Evolutionary conservation across 2,888 invertebrate species (phyloP), one percentile per base, ranked within the genome.

Genomic region (Parnassius orleans): DNA sequence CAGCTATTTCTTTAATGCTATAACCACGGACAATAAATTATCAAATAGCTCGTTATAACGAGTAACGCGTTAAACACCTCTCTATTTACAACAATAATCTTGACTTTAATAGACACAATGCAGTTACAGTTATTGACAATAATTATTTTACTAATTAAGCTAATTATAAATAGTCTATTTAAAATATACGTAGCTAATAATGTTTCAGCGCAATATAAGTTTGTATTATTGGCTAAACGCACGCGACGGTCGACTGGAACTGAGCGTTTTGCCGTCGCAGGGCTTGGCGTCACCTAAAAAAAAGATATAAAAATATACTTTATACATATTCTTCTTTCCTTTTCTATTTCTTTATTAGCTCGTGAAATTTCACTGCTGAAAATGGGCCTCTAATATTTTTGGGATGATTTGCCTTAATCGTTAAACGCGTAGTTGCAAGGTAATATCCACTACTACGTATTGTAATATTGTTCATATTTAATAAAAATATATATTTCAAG

Each of bases 171-270:
- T 12, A 10, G 5, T 5, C 10, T 46, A 46, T n/a, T 7, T 46
- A n/a, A 46, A 46, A 46, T 12, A 11, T 46, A 46, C 46, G 12
- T 46, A 44, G 1, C 0, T 44, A 46, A 46, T 12, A n/a, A n/a
- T n/a, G 12, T 46, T 11, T 46, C 46, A 46, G 5, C 7, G 2
- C 46, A 46, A 3, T 46, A 11, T 53, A 12, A n/a, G 5, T 12
- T n/a, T 55, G 11, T 53, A 14, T 11, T 14, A 15, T 61, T 70
- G 62, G 67, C 70, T 87, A 90, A 59, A 89, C 84, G 66, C 90
- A 90, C 69, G 87, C 90, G 87, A 90, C 90, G 84, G 90, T 86
- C 33, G 87, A 76, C 65, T 90, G 87, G 68, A 89, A 87, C 69
- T 86, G 87, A 3, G 90, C 75, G 65, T 84, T 84, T 70, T 86